A percentile compares a stretch with the other conserved stretches of the same genome.
Evolutionary conservation across 2,888 invertebrate genomes (phyloP).

Genomic region (Chironomus tentans): DNA sequence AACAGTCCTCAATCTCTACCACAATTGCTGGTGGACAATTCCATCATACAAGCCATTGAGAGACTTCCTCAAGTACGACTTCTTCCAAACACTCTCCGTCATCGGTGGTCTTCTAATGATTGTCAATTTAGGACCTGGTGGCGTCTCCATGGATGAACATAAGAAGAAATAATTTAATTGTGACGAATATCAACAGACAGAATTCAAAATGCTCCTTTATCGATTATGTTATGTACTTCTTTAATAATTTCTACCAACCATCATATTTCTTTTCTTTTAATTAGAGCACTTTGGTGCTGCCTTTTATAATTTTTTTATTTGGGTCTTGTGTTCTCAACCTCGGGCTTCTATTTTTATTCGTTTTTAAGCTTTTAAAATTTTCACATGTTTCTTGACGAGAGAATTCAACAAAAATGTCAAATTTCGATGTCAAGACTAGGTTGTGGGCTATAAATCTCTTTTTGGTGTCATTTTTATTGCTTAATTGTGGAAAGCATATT

Average conservation of each 20-base stretch:
- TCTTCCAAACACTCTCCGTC: conserved; percentile 99
- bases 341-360: too few species aligned
- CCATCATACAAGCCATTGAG: conserved; percentile 90
- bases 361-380: too few species aligned
- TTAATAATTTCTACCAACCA: not conserved
- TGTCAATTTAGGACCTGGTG: conserved; percentile 95
- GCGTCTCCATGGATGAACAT: conserved; percentile 99
- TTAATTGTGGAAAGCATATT: too few species aligned
- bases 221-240: not conserved
- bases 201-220: not conserved
- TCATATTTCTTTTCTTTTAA: too few species aligned
- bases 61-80: conserved; percentile 99
- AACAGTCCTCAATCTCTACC: conserved; percentile 84
- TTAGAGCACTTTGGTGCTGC: too few species aligned
- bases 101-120: conserved; percentile 98
- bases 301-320: too few species aligned
- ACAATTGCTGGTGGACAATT: conserved; percentile 98
- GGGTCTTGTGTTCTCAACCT: too few species aligned
- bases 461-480: too few species aligned
- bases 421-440: too few species aligned
- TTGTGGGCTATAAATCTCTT: too few species aligned
- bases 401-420: too few species aligned
- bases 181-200: not conserved
- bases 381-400: too few species aligned
- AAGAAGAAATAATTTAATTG: conserved; percentile 71